Evolutionary conservation across 2,797 vertebrate genomes (phyloP), one percentile per base, ranked within the genome.

Genomic region (Borostomias antarcticus): DNA sequence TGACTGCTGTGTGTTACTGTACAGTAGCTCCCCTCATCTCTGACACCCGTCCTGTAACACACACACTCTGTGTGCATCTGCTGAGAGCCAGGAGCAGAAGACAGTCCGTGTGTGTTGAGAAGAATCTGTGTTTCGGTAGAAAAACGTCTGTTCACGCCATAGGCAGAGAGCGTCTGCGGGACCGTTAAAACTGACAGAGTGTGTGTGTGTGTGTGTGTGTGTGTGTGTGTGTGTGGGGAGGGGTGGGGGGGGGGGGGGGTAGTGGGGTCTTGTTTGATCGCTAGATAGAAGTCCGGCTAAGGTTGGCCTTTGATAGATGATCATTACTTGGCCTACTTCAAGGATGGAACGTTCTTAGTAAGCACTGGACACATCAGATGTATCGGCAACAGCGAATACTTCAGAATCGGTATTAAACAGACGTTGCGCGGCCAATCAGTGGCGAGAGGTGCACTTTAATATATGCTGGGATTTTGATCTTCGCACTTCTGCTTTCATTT

Each of bases 11-110:
- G n/a, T n/a, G n/a, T n/a, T n/a, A n/a, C n/a, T n/a, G n/a, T n/a
- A n/a, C n/a, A n/a, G n/a, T n/a, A n/a, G 74, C 78, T 83, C 80
- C 83, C 78, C 72, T 66, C 32, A 64, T 76, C 74, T 33, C 19
- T 58, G 29, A 79, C 63, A n/a, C 73, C 78, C 76, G 86, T 78
- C 87, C 85, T 82, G 85, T 81, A 82, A 83, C 86, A 82, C 63
- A 70, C 72, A n/a, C 21, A 32, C 54, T 30, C 33, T 17, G 10
- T 33, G 10, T 25, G 50, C 21, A 21, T 10, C 9, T 23, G 50
- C 50, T 28, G 50, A 28, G 19, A 28, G 30, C 54, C n/a, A 33
- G 30, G 5, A n/a, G 40, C 11, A 5, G 4, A n/a, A 45, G 40
- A 4, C 13, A 45, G 40, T 3, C 4, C 15, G 15, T 4, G 15